phyloP scores from a whole-genome alignment of 2,113 vertebrate genomes.

The Aldabrachelys gigantea region DNA sequence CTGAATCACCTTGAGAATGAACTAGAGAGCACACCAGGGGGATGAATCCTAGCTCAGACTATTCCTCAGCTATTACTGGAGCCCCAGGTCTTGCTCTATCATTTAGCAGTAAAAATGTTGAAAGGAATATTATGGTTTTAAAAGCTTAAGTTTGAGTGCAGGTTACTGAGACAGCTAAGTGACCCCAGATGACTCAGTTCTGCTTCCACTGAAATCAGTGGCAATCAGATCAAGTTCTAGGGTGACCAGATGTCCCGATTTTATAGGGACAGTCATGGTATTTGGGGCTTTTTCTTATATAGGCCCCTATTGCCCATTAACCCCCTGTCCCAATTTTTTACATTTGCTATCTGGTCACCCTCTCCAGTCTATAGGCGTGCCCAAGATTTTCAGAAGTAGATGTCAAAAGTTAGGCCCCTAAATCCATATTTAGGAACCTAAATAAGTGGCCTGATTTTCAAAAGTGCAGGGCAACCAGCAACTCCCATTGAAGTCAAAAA shows the following conservation, averaged over 20 bases:
- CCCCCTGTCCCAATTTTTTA: no score
- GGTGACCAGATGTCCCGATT: no score
- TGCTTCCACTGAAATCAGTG: neutral
- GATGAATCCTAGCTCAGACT: neutral
- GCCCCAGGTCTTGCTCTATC: neutral
- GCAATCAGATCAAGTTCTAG: neutral
- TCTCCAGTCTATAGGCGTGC: neutral
- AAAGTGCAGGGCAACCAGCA: neutral
- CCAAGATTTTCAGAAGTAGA: neutral
- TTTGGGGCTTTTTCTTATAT: no score
- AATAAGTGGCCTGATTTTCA: neutral
- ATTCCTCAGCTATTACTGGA: neutral
- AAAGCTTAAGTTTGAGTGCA: neutral
- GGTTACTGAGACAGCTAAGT: neutral
- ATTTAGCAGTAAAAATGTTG: neutral
- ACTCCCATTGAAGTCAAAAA: neutral
- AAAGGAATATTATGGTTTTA: neutral
- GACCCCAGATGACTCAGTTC: neutral
- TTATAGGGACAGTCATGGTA: no score
- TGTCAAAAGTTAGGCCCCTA: rapidly evolving
- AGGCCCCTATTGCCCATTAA: no score
- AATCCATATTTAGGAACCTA: neutral
- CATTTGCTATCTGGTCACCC: no score
- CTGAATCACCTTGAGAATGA: neutral
- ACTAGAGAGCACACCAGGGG: neutral